A percentile compares a stretch with the other conserved stretches of the same genome.
phyloP scores from a whole-genome alignment of 2,113 vertebrate species.

The Tachuris rubrigastra region DNA sequence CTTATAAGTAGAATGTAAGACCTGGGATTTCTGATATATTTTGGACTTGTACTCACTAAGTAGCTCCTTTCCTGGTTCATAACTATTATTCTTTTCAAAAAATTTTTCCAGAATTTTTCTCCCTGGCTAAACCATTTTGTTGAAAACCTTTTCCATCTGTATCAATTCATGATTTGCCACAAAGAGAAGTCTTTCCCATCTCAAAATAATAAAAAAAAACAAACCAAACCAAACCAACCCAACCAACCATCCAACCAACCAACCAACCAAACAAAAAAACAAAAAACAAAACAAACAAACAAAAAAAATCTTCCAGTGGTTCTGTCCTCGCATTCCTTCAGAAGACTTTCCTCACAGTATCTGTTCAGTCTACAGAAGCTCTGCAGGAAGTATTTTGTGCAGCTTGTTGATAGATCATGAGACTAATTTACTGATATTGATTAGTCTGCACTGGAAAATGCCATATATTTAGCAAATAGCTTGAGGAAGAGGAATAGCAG shows the following conservation, averaged over 20 bases:
- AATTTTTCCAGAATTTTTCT: not conserved
- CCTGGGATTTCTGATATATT: not conserved
- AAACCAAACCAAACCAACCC: no score
- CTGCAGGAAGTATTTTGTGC: not conserved
- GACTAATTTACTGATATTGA: not conserved
- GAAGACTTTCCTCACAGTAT: not conserved
- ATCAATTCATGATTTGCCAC: not conserved
- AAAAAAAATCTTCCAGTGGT: not conserved
- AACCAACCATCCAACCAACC: no score
- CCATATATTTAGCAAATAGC: not conserved
- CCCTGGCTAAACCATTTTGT: not conserved
- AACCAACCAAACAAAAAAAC: no score
- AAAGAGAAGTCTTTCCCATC: not conserved
- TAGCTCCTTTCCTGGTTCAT: not conserved
- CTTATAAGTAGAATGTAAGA: not conserved
- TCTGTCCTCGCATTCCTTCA: not conserved
- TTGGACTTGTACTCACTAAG: not conserved
- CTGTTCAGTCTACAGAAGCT: not conserved
- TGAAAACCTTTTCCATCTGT: not conserved
- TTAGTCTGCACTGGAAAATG: not conserved
- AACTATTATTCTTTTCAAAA: not conserved
- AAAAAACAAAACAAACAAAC: no score
- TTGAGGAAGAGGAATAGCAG: not conserved
- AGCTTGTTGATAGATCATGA: not conserved
- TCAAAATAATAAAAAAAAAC: not conserved